phyloP scores from a whole-genome alignment of 2,888 invertebrate species.

The Gibbula magus region DNA sequence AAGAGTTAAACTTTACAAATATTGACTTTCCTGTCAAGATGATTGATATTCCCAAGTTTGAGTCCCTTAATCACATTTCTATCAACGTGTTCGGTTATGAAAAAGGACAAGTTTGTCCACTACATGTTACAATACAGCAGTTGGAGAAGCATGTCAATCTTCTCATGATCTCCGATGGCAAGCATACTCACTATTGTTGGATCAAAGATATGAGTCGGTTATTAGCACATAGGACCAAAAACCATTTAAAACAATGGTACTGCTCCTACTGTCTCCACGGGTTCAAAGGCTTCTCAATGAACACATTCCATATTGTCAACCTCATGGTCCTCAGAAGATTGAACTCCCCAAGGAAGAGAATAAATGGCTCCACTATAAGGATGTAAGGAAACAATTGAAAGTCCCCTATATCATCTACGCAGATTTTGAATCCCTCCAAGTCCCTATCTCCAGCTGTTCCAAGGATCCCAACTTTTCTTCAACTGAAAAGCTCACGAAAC shows the following conservation, averaged over 20 bases:
- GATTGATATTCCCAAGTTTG: not conserved
- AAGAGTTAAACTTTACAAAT: not conserved
- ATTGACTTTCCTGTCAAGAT: not conserved
- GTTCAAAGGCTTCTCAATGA: not conserved
- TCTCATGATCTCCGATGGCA: not conserved
- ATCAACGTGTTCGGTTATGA: no score
- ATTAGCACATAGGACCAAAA: no score
- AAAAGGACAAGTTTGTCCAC: not conserved
- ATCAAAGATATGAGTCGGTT: not conserved
- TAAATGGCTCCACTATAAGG: conserved; percentile 12
- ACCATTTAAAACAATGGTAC: not conserved
- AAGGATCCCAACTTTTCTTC: not conserved
- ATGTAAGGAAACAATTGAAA: conserved; percentile 28
- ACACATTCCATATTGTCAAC: not conserved
- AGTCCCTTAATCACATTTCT: not conserved
- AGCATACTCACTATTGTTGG: not conserved
- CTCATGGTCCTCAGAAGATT: no score
- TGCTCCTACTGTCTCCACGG: not conserved
- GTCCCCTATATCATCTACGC: no score
- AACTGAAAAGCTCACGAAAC: no score
- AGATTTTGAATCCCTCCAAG: no score
- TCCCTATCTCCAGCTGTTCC: conserved; percentile 6
- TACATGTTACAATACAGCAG: not conserved
- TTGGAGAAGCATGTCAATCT: not conserved
- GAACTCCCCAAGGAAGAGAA: no score